Evolutionary conservation across 2,888 invertebrate species (phyloP).

Genomic region (Eremobia ochroleuca): DNA sequence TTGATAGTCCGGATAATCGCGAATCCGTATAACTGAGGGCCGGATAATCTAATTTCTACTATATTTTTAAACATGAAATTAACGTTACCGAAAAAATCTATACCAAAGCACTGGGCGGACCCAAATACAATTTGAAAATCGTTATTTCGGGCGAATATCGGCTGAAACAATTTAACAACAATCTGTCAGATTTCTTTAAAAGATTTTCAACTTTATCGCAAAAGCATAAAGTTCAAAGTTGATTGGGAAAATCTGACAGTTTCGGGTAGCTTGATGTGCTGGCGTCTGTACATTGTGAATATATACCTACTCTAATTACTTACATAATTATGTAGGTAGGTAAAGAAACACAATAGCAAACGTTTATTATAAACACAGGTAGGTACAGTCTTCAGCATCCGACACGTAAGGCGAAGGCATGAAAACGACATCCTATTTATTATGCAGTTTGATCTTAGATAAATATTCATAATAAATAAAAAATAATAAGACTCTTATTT

Average conservation of each 20-base stretch:
- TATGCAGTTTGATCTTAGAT: not conserved
- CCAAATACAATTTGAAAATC: constrained; percentile 1
- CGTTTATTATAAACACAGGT: constrained; percentile 9
- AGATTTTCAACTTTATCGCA: no score
- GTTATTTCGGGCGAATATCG: constrained; percentile 8
- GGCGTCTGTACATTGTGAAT: no score
- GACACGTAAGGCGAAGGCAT: constrained; percentile 35
- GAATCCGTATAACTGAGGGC: no score
- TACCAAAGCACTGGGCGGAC: constrained; percentile 1
- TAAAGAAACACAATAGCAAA: constrained; percentile 19
- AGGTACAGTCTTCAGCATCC: not conserved
- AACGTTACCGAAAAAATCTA: constrained; percentile 6
- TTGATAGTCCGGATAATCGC: no score
- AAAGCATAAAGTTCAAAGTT: no score
- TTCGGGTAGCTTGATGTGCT: no score
- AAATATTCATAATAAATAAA: no score
- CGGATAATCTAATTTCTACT: no score
- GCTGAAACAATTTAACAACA: constrained; percentile 12
- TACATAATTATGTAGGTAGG: constrained; percentile 15
- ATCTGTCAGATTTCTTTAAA: no score
- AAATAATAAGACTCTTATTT: no score
- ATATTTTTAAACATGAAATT: not conserved
- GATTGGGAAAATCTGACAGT: no score
- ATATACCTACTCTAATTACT: constrained; percentile 17
- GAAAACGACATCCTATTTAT: constrained; percentile 34